phyloP scores from a whole-genome alignment of 2,113 vertebrate genomes.

The Erinaceus europaeus region DNA sequence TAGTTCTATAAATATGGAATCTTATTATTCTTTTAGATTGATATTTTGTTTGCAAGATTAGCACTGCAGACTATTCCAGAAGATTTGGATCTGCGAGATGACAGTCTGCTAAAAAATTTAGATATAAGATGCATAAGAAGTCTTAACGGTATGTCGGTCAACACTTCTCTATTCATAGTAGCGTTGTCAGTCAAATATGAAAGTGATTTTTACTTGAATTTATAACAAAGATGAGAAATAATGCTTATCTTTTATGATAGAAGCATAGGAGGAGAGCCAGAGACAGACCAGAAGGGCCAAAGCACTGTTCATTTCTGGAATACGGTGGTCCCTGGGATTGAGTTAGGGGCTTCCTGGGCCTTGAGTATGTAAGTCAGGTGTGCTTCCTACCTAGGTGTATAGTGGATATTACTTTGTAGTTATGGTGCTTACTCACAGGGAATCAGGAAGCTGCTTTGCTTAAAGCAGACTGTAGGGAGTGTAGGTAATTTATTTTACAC shows the following conservation, averaged over 20 bases:
- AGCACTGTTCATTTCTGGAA: no score
- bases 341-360: no score
- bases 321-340: no score
- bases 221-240: conserved; percentile 5
- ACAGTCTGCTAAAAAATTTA: conserved; percentile 89
- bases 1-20: conserved; percentile 33
- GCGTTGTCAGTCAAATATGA: conserved; percentile 4
- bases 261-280: no score
- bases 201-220: background rate
- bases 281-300: no score
- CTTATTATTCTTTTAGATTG: conserved; percentile 84
- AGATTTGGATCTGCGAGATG: conserved; percentile 90
- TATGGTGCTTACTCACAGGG: background rate
- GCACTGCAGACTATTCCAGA: conserved; percentile 90
- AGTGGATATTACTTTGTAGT: background rate
- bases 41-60: conserved; percentile 93
- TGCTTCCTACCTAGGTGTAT: no score
- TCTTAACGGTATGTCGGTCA: conserved; percentile 88
- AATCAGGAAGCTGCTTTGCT: background rate
- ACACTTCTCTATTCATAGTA: conserved; percentile 25
- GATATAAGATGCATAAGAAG: conserved; percentile 92
- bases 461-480: background rate
- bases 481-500: background rate
- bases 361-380: no score
- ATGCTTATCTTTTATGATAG: no score